These are phyloP conservation scores for Microtus montanus DNA, from an alignment of 2,113 vertebrate species.

Conservation along the genomic window DNA sequence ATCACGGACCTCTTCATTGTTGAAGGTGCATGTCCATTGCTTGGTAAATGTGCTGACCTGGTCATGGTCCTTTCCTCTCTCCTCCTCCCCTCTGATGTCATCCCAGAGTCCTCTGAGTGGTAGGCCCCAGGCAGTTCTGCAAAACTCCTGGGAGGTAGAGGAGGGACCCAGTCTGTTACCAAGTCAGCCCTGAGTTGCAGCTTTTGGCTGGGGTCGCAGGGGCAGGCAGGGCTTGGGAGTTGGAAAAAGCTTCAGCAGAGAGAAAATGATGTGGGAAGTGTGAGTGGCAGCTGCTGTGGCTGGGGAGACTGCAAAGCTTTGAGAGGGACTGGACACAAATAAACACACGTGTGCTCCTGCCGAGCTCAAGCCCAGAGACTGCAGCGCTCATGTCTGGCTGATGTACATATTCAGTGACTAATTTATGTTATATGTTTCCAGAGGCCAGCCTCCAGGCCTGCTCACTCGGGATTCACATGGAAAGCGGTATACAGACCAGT, in stretches of 20 bases:
- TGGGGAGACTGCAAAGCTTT: neutral
- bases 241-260: neutral
- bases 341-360: neutral
- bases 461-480: neutral
- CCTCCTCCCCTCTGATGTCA: neutral
- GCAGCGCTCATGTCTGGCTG: neutral
- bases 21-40: neutral
- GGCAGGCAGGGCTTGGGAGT: neutral
- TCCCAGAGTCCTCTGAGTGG: neutral
- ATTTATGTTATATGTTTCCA: neutral
- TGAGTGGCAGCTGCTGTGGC: neutral
- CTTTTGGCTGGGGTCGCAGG: neutral
- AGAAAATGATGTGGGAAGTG: slow-evolving; percentile 38
- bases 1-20: neutral
- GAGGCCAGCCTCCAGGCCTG: neutral
- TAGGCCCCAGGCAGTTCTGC: neutral
- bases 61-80: neutral
- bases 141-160: neutral
- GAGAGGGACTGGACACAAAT: neutral
- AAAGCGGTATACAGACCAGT: neutral
- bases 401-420: neutral
- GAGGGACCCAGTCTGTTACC: neutral
- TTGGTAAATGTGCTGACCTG: too few relatives aligned
- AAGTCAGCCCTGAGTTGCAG: neutral
- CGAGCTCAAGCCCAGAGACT: neutral